These are phyloP conservation scores for Geophilus truncorum DNA, from an alignment of 2,888 invertebrate genomes.

Conservation along the genomic window DNA sequence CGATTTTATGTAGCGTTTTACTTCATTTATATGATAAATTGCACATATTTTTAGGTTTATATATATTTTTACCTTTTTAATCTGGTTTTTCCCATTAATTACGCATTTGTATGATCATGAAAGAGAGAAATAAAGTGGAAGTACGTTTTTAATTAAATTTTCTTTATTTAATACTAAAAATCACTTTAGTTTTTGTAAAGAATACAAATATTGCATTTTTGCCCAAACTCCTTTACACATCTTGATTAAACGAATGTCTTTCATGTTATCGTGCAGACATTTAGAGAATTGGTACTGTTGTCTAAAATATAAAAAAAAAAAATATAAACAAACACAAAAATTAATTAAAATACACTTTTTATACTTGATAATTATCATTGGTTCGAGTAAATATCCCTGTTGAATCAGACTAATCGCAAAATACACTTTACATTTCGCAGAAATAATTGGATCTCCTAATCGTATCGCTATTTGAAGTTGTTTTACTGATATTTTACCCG, in stretches of 20 bases:
- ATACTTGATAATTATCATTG: conserved; percentile 55
- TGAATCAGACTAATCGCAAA: conserved; percentile 84
- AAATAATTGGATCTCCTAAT: conserved; percentile 73
- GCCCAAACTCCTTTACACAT: conserved; percentile 88
- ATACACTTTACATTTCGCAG: conserved; percentile 78
- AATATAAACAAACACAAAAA: background rate
- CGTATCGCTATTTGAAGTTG: conserved; percentile 75
- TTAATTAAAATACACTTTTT: conserved; percentile 40
- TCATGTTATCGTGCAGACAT: conserved; percentile 42
- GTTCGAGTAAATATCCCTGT: conserved; percentile 61
- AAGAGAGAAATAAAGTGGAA: background rate
- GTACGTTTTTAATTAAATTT: background rate
- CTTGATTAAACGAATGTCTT: conserved; percentile 62
- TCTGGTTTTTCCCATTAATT: background rate
- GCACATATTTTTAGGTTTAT: background rate
- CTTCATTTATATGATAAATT: background rate
- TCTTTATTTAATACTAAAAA: background rate
- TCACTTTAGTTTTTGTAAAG: background rate
- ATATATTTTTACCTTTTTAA: background rate
- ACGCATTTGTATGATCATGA: background rate
- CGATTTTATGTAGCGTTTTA: background rate
- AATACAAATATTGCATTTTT: conserved; percentile 62
- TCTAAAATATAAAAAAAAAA: background rate
- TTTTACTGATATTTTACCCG: conserved; percentile 77
- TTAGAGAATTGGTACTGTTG: conserved; percentile 31